Evolutionary conservation across 2,797 vertebrate genomes (phyloP).

Genomic region (Malacoraja senta): DNA sequence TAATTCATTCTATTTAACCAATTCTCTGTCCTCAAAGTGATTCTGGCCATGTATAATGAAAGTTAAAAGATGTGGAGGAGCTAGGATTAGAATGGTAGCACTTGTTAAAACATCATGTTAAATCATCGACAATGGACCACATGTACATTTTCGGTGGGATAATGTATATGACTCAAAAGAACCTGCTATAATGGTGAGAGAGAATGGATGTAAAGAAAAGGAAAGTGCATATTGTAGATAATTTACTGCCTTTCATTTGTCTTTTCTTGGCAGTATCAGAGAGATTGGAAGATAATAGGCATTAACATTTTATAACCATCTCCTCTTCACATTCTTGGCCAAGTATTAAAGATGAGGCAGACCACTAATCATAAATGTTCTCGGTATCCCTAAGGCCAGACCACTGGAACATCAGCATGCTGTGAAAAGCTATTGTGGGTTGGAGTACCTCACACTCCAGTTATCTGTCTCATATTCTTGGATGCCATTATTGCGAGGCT

Average conservation of each 20-base stretch:
- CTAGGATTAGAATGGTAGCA: not conserved
- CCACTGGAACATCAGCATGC: not conserved
- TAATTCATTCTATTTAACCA: not conserved
- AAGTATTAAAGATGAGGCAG: not conserved
- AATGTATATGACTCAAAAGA: not conserved
- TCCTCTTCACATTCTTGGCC: not conserved
- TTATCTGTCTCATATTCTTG: not conserved
- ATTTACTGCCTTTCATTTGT: not conserved
- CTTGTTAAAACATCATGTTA: not conserved
- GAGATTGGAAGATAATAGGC: not conserved
- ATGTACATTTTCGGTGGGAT: not conserved
- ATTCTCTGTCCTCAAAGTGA: not conserved
- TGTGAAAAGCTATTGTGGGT: not conserved
- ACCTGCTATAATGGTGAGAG: not conserved
- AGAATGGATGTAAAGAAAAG: not conserved
- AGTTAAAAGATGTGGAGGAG: not conserved
- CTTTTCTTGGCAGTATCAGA: not conserved
- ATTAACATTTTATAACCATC: not conserved
- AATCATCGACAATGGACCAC: not conserved
- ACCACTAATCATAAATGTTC: not conserved
- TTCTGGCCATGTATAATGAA: not conserved
- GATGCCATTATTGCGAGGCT: not conserved
- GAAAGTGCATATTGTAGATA: not conserved
- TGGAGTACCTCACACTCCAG: not conserved
- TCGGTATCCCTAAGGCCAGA: not conserved